phyloP scores from a whole-genome alignment of 1,140 invertebrate genomes.

The Tribolium castaneum region DNA sequence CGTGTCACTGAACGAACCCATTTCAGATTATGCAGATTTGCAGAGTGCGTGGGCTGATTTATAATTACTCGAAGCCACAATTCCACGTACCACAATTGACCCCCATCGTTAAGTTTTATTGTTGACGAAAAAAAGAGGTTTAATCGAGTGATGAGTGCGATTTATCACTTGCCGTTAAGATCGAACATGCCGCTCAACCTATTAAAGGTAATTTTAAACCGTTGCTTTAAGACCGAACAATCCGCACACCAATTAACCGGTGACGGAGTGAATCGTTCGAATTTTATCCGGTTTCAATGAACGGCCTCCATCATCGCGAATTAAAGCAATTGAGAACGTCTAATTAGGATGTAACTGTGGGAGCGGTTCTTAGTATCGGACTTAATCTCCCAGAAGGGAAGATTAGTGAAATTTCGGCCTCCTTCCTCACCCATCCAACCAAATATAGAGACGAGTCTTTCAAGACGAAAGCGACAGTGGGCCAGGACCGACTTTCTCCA shows the following conservation, averaged over 20 bases:
- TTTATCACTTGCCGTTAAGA: not conserved
- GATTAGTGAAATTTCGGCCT: slow-evolving; percentile 10
- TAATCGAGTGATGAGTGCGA: not conserved
- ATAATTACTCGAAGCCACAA: slow-evolving; percentile 16
- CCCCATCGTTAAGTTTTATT: slow-evolving; percentile 8
- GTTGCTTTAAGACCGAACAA: slow-evolving; percentile 23
- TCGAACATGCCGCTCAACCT: slow-evolving; percentile 7
- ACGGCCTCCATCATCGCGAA: slow-evolving; percentile 11
- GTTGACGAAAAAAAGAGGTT: not conserved
- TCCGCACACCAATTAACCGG: slow-evolving; percentile 22
- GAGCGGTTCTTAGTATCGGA: not conserved
- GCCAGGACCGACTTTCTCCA: not conserved
- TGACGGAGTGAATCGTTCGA: slow-evolving; percentile 15
- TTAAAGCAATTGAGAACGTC: not conserved
- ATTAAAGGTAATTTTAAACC: slow-evolving; percentile 30
- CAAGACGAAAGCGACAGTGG: not conserved
- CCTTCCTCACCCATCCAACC: not conserved
- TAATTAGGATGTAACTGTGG: slow-evolving; percentile 13
- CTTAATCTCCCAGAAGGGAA: not conserved
- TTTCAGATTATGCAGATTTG: slow-evolving; percentile 34
- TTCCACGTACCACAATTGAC: slow-evolving; percentile 11
- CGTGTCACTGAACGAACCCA: slow-evolving; percentile 32
- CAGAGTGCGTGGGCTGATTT: slow-evolving; percentile 9
- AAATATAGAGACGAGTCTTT: not conserved
- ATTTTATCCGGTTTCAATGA: slow-evolving; percentile 26